Base-by-base conservation (phyloP, 2,797 vertebrate species). In the Pseudocheirus occidentalis region DNA sequence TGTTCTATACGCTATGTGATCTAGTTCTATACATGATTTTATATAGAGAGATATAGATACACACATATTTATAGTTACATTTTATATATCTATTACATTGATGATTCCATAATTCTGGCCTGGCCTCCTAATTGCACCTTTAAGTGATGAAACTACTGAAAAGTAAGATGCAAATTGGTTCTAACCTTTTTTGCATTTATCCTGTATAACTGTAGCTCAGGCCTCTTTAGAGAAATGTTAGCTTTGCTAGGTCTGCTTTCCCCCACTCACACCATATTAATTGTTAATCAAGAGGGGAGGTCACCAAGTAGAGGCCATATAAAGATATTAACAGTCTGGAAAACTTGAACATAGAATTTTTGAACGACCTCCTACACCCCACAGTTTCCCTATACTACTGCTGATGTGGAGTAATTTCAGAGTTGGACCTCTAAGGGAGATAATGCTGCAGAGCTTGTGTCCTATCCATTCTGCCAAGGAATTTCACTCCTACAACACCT, bases 61-160 rank as follows among this genome's bases (percentile, higher is more conserved):
- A n/a, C 5, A n/a, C 1, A 66, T 34, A 66, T 62, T 34, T 34
- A 34, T 34, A 34, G 5, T 21, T 52, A 52, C 34, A 62, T 62
- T 31, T 31, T 6, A 62, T 34, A 16, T n/a, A 73, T 66, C 16
- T 73, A 40, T 40, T 40, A 0, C 16, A 0, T 96, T 62, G 95
- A 81, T 73, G 29, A 96, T 95, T 98, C 96, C 96, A 62, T 96
- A 97, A 97, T 94, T 66, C 97, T 91, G 29, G 89, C 89, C 97
- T 96, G 94, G 91, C 31, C 24, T 0, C 58, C 97, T 98, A 98
- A 98, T 98, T 98, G 98, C 96, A 97, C 98, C 98, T 93, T 0
- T 97, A 98, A 98, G 98, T 96, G 97, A 93, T 94, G 97, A 98
- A 97, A 97, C 98, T 98, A 98, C 90, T 96, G 98, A 96, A 98